Evolutionary conservation across 2,888 invertebrate species (phyloP).

Genomic region (Gasteruption jaculator): DNA sequence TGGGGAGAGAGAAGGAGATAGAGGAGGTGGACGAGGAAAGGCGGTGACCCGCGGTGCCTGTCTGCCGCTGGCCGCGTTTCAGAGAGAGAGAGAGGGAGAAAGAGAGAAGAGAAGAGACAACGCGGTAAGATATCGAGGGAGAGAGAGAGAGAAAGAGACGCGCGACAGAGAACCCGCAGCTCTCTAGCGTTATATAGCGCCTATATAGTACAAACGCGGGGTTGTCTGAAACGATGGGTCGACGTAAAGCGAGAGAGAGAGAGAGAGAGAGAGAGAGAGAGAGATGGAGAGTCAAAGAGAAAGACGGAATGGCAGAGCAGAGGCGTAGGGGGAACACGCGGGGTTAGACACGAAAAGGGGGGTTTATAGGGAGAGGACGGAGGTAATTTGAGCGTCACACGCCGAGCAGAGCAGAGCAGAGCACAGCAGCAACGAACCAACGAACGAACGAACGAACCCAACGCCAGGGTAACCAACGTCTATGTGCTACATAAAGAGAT

Average conservation of each 20-base stretch:
- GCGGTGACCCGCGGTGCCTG: constrained; percentile 50
- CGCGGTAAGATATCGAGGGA: too few species aligned
- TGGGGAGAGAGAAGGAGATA: constrained; percentile 11
- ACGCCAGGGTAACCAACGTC: constrained; percentile 37
- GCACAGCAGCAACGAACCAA: constrained; percentile 39
- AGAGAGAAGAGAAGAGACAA: constrained; percentile 9
- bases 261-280: constrained; percentile 8
- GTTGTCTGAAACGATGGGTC: too few species aligned
- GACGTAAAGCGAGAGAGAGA: constrained; percentile 9
- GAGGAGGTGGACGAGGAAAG: constrained; percentile 35
- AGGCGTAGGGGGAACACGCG: constrained; percentile 35
- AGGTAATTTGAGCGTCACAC: constrained; percentile 51
- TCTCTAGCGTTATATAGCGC: too few species aligned
- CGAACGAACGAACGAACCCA: constrained; percentile 10
- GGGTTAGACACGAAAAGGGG: constrained; percentile 24
- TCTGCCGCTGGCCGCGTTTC: constrained; percentile 49
- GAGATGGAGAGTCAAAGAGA: constrained; percentile 5
- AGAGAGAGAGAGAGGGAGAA: constrained; percentile 16
- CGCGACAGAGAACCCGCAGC: constrained; percentile 23
- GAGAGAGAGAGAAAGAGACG: constrained; percentile 11
- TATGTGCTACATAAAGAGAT: constrained; percentile 49
- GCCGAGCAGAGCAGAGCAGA: too few species aligned
- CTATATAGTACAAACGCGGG: too few species aligned
- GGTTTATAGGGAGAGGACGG: constrained; percentile 35
- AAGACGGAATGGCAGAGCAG: constrained; percentile 15